phyloP scores from a whole-genome alignment of 2,888 invertebrate genomes.

The Selenia dentaria region DNA sequence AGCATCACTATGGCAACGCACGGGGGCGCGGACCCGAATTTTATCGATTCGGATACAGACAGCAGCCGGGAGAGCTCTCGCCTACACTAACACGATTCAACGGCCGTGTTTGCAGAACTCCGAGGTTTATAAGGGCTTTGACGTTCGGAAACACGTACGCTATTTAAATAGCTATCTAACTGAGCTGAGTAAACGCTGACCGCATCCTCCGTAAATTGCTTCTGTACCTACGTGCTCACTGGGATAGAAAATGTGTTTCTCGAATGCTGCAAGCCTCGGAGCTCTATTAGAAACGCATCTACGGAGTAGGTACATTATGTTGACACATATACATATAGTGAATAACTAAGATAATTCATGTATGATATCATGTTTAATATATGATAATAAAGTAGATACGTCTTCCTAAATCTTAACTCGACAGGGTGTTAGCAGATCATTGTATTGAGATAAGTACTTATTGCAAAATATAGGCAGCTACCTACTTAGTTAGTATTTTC shows the following conservation, averaged over 20 bases:
- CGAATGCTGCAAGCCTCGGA: conserved; percentile 5
- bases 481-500: too few species aligned
- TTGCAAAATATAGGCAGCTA: too few species aligned
- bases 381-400: too few species aligned
- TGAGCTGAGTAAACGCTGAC: conserved; percentile 35
- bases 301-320: too few species aligned
- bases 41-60: conserved; percentile 83
- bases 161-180: conserved; percentile 58
- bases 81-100: conserved; percentile 79
- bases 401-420: too few species aligned
- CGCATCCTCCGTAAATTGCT: conserved; percentile 48
- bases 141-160: conserved; percentile 67
- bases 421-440: too few species aligned
- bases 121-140: conserved; percentile 76
- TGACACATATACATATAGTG: too few species aligned
- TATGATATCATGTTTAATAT: too few species aligned
- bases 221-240: conserved; percentile 41
- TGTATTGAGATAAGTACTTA: too few species aligned
- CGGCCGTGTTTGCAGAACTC: conserved; percentile 79
- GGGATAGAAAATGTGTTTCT: conserved; percentile 31
- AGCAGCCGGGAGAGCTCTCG: conserved; percentile 76
- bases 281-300: conserved; percentile 7
- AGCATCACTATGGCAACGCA: conserved; percentile 71
- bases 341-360: too few species aligned
- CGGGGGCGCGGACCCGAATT: conserved; percentile 83